Percentiles rank a stretch among this genome's conserved stretches.
Conservation (phyloP, 2,113 vertebrate genomes). For the Pogona vitticeps region DNA sequence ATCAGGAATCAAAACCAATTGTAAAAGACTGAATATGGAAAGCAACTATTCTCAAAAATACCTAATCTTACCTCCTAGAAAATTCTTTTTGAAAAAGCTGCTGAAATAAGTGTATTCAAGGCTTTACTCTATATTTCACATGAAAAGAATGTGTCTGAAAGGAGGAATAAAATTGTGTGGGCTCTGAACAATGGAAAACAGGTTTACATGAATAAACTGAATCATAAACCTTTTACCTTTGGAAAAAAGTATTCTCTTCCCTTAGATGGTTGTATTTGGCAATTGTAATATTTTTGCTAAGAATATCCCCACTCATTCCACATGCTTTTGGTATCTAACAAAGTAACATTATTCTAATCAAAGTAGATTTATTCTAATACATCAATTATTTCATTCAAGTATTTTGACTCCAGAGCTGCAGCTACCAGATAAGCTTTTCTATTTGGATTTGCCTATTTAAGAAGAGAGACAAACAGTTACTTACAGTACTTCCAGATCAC, state of each 20-base stretch:
- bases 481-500: slow-evolving; percentile 98
- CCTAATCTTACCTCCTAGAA: background rate
- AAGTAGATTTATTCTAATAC: slow-evolving; percentile 55
- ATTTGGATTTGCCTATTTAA: slow-evolving; percentile 44
- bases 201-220: slow-evolving; percentile 39
- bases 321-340: slow-evolving; percentile 26
- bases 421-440: slow-evolving; percentile 56
- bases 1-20: slow-evolving; percentile 2
- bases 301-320: slow-evolving; percentile 28
- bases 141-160: slow-evolving; percentile 21
- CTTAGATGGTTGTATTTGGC: background rate
- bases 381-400: slow-evolving; percentile 47
- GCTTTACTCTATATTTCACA: slow-evolving; percentile 15
- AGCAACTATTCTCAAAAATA: background rate
- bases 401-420: slow-evolving; percentile 53
- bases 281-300: slow-evolving; percentile 24
- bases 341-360: background rate
- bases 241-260: slow-evolving; percentile 21
- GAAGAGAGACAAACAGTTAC: slow-evolving; percentile 75
- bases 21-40: background rate
- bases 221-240: slow-evolving; percentile 16
- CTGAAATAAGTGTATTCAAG: background rate
- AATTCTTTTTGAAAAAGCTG: slow-evolving; percentile 28
- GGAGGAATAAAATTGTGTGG: slow-evolving; percentile 29
- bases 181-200: background rate